Percentiles rank a stretch among this genome's conserved stretches.
Conservation (phyloP, 1,140 invertebrate species). For the Lethocerus indicus region DNA sequence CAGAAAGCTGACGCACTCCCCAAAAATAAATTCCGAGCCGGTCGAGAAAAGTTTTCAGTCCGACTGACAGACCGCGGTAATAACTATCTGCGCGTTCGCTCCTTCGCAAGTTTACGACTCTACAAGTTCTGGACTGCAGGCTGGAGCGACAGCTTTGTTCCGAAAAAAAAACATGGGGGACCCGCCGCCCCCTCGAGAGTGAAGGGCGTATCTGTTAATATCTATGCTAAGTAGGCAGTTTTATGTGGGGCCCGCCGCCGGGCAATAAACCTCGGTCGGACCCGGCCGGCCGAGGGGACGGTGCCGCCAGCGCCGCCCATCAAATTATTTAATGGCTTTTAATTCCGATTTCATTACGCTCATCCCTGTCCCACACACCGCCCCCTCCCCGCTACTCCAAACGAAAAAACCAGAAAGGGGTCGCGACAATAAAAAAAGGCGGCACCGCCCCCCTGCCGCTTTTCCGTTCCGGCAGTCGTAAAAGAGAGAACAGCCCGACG, state of each 20-base stretch:
- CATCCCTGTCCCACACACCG: conserved; percentile 3
- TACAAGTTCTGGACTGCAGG: neutral
- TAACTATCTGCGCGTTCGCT: neutral
- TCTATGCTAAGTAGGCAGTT: conserved; percentile 12
- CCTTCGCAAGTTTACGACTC: too few species aligned
- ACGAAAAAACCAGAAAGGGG: too few species aligned
- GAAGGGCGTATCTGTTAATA: conserved; percentile 11
- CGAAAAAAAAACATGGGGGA: neutral
- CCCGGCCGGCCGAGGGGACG: neutral
- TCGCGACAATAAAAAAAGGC: too few species aligned
- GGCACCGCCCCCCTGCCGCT: too few species aligned
- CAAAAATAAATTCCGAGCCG: too few species aligned
- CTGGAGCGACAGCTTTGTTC: neutral
- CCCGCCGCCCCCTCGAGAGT: neutral
- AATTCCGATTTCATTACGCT: conserved; percentile 12
- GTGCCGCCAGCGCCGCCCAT: conserved; percentile 1
- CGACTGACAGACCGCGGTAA: neutral
- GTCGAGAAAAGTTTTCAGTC: neutral
- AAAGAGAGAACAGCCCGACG: too few species aligned
- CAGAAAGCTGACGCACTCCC: too few species aligned
- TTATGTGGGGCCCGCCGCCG: conserved; percentile 2
- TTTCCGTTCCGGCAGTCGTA: too few species aligned
- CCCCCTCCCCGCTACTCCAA: neutral
- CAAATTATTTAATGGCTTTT: conserved; percentile 14
- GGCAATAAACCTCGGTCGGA: neutral